These are phyloP conservation scores for Carabus problematicus DNA, from an alignment of 2,888 invertebrate genomes.

Conservation along the genomic window DNA sequence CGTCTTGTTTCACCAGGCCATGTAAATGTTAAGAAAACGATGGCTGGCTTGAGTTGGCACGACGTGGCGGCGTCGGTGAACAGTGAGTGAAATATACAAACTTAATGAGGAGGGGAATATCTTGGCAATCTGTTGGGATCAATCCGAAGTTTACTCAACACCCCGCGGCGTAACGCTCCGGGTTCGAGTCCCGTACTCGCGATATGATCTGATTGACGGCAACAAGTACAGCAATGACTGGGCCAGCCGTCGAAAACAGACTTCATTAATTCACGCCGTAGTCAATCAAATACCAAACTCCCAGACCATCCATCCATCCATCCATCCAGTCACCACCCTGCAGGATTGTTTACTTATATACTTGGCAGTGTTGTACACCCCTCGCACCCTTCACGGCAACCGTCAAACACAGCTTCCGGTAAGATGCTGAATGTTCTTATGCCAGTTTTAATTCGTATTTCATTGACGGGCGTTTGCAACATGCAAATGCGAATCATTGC, in stretches of 20 bases:
- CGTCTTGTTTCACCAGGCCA: background rate
- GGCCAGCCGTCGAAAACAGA: conserved; percentile 42
- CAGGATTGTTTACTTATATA: too few relatives aligned
- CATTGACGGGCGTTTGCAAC: background rate
- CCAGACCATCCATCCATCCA: background rate
- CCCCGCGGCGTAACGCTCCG: conserved; percentile 50
- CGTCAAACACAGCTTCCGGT: conserved; percentile 11
- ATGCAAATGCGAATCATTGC: background rate
- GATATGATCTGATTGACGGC: conserved; percentile 40
- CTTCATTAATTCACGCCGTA: conserved; percentile 43
- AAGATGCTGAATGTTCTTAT: conserved; percentile 18
- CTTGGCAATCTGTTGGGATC: conserved; percentile 56
- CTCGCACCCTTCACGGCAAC: background rate
- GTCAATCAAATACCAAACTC: conserved; percentile 16
- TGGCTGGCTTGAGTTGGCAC: too few relatives aligned
- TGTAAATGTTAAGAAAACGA: conserved; percentile 29
- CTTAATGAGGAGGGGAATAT: conserved; percentile 48
- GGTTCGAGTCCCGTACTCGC: conserved; percentile 52
- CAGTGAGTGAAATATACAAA: conserved; percentile 32
- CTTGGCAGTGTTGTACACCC: background rate
- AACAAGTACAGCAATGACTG: conserved; percentile 42
- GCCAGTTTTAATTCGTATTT: conserved; percentile 4
- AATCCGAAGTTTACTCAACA: conserved; percentile 51
- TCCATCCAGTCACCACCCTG: too few relatives aligned
- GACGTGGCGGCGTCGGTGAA: conserved; percentile 12